These are phyloP conservation scores for Aplocera efformata DNA, from an alignment of 2,888 invertebrate species.

Conservation along the genomic window DNA sequence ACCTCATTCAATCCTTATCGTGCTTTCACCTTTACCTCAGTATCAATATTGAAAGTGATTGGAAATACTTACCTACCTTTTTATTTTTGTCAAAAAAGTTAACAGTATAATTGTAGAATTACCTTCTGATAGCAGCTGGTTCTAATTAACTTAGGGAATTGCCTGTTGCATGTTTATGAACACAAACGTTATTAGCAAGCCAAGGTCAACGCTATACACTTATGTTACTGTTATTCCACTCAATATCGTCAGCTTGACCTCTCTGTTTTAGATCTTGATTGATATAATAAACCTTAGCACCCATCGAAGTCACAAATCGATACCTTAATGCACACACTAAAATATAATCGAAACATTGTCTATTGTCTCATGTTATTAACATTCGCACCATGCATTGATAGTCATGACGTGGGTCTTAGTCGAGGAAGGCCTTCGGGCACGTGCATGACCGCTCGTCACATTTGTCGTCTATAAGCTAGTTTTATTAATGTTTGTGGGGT, in stretches of 20 bases:
- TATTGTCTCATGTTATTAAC: constrained; percentile 42
- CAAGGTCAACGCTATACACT: constrained; percentile 38
- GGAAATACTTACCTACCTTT: constrained; percentile 12
- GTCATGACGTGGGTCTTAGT: constrained; percentile 34
- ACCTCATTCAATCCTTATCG: constrained; percentile 30
- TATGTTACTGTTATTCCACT: constrained; percentile 19
- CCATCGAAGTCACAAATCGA: constrained; percentile 24
- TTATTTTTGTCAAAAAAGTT: constrained; percentile 11
- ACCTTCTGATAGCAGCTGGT: not conserved
- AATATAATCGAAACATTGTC: constrained; percentile 35
- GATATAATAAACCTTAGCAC: too few species aligned
- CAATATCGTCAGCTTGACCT: too few species aligned
- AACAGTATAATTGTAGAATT: constrained; percentile 2
- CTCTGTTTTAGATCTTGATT: too few species aligned
- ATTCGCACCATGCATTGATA: constrained; percentile 42
- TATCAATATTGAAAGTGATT: constrained; percentile 24
- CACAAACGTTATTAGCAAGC: constrained; percentile 17
- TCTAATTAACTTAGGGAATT: constrained; percentile 2
- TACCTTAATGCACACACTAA: constrained; percentile 25
- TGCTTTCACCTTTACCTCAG: constrained; percentile 40
- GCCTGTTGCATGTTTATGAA: constrained; percentile 7
- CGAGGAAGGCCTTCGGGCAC: constrained; percentile 26
- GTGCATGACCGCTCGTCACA: constrained; percentile 5
- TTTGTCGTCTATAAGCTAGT: constrained; percentile 25
- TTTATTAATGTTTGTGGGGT: constrained; percentile 40